phyloP scores from a whole-genome alignment of 2,113 vertebrate species.

The Paralichthys olivaceus region DNA sequence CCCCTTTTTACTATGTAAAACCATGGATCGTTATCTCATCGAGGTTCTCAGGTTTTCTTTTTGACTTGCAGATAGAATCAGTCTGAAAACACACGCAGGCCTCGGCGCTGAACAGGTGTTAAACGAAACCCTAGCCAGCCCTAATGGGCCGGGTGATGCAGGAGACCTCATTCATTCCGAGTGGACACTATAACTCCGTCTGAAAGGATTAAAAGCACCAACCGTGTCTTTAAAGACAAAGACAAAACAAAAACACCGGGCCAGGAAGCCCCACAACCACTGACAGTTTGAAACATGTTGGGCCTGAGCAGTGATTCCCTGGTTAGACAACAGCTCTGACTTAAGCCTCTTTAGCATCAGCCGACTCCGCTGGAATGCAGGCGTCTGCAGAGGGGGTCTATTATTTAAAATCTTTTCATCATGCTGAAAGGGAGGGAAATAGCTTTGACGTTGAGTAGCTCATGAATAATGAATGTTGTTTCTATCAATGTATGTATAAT shows the following conservation, averaged over 20 bases:
- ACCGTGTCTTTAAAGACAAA: conserved; percentile 57
- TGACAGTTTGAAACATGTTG: conserved; percentile 53
- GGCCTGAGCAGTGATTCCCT: conserved; percentile 50
- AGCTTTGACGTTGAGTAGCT: conserved; percentile 79
- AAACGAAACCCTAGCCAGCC: conserved; percentile 49
- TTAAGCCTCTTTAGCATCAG: conserved; percentile 76
- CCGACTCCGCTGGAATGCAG: conserved; percentile 76
- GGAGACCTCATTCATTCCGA: conserved; percentile 38
- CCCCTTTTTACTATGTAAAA: conserved; percentile 65
- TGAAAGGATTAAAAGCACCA: conserved; percentile 63
- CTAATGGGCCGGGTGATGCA: conserved; percentile 23
- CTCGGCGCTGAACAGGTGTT: conserved; percentile 66
- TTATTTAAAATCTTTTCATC: conserved; percentile 85
- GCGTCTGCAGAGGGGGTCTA: conserved; percentile 74
- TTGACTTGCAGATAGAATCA: conserved; percentile 35
- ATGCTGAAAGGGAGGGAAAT: conserved; percentile 78
- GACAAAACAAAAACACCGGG: conserved; percentile 60
- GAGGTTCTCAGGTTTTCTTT: conserved; percentile 53
- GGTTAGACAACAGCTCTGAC: conserved; percentile 70
- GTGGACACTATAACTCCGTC: conserved; percentile 47
- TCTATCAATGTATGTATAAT: conserved; percentile 88
- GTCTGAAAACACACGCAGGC: conserved; percentile 31
- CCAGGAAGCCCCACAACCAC: conserved; percentile 56
- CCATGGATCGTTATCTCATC: conserved; percentile 66
- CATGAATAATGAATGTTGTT: conserved; percentile 83